Evolutionary conservation across 2,113 vertebrate genomes (phyloP), one percentile per base, ranked within the genome.

Genomic region (Synchiropus splendidus): DNA sequence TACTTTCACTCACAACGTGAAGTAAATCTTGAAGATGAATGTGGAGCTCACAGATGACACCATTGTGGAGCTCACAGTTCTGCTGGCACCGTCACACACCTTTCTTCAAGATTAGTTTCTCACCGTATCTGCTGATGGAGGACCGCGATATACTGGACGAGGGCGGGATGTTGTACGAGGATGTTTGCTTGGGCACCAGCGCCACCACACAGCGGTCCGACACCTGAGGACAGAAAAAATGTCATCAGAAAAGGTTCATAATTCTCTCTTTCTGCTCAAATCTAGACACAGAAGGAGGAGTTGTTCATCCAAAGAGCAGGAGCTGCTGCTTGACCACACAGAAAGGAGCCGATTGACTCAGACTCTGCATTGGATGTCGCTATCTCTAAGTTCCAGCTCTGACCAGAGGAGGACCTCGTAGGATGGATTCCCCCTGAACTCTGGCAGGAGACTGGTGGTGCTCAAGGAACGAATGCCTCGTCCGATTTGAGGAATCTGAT

Each of bases 171-270:
- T 99, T 99, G 84, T 99, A 99, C 3, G 95, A 98, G 1, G 95
- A 98, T 6, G 92, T 99, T 83, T 99, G 94, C 46, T 99, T 99
- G 15, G 95, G 92, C 30, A 99, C 95, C 16, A 99, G 77, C 17
- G 95, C 95, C 64, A 99, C 94, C 12, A 98, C 85, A 0, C 92
- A 97, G 61, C 94, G 89, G 64, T 99, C 95, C 0, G 94, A 96
- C 42, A 99, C 95, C 94, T 98, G 81, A 9, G 35, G 27, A 74
- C 16, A 45, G 6, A 27, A 5, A n/a, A 0, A 16, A 12, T 42
- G 37, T 39, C 12, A 37, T n/a, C n/a, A 14, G 21, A 13, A 3
- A 12, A 16, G 42, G 10, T 32, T 12, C 14, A 12, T 16, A 11
- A 10, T 5, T 1, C 5, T 16, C 31, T 12, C 30, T 16, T 16